Evolutionary conservation across 2,797 vertebrate species (phyloP).

Genomic region (Acanthurus leucopareius): DNA sequence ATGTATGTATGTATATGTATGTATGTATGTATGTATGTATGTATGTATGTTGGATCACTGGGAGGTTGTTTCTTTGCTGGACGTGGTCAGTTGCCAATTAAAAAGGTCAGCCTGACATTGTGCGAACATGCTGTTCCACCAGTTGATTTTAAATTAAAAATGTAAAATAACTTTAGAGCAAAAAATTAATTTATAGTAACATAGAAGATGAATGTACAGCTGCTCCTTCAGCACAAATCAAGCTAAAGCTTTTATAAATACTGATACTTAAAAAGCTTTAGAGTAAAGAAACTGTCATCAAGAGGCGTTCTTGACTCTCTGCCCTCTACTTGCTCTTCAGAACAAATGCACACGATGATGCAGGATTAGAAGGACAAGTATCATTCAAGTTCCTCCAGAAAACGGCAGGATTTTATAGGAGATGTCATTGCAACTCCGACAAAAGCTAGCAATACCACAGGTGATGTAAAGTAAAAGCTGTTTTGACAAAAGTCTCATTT

Average conservation of each 20-base stretch:
- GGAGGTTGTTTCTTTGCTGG: too few relatives aligned
- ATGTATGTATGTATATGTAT: too few relatives aligned
- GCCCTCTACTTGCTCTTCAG: constrained; percentile 41
- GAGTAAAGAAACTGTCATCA: constrained; percentile 37
- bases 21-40: too few relatives aligned
- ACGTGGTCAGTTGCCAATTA: too few relatives aligned
- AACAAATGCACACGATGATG: constrained; percentile 38
- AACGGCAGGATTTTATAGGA: constrained; percentile 2
- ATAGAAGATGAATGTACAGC: not conserved
- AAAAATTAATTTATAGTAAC: constrained; percentile 22
- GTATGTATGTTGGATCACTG: too few relatives aligned
- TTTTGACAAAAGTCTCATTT: not conserved
- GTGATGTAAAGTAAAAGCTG: not conserved
- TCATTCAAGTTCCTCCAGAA: constrained; percentile 3
- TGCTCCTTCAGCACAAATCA: constrained; percentile 45
- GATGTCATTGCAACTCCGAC: constrained; percentile 10
- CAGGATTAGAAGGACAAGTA: constrained; percentile 11
- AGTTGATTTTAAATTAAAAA: constrained; percentile 5
- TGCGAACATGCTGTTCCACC: not conserved
- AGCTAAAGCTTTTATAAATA: constrained; percentile 42
- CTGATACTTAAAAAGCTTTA: constrained; percentile 25
- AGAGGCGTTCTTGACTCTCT: constrained; percentile 55
- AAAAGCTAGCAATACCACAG: not conserved
- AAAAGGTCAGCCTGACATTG: not conserved
- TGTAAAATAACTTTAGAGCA: constrained; percentile 26